Base-by-base conservation (phyloP, 2,888 invertebrate genomes). In the Palloptera scutellata region DNA sequence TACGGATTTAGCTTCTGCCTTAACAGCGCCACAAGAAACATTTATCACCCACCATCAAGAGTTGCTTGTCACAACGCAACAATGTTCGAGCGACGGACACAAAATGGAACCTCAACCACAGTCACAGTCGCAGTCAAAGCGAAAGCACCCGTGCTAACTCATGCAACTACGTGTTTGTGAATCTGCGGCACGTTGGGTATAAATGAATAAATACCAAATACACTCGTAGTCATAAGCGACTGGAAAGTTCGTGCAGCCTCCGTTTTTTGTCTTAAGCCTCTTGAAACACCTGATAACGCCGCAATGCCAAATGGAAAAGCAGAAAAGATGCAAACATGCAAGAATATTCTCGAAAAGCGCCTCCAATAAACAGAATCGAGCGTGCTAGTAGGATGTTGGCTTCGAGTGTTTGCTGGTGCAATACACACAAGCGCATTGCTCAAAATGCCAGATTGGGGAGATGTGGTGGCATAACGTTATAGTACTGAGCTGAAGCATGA, bases 31-130 rank as follows among this genome's bases (percentile, higher is more conserved):
- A 48, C 54, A 53, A 64, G 54, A 57, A 59, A 76, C 77, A 79
- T 80, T 81, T 80, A 81, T 80, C 79, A 80, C 81, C 81, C 80
- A 79, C 79, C 81, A 81, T 67, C 64, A 76, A 77, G 75, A 67
- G 67, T 68, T 61, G 70, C 69, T 70, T 72, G 70, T 67, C 70
- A 45, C 60, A 54, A 11, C 12, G 45, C n/a, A 52, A 4, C 64
- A 43, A 53, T 20, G 20, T 48, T 41, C 6, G 12, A 55, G n/a
- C 13, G 58, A 1, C 15, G n/a, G 17, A 13, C 51, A 43, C 41
- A 13, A 19, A 8, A 54, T 40, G 17, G 8, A n/a, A 48, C 48
- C 15, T 30, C 41, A 48, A 6, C 17, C 40, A 69, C 8, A 66
- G 63, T 19, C 5, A 57, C 30, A 30, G 30, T 30, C 30, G 6